These are phyloP conservation scores for Lasioglossum baleicum DNA, from an alignment of 1,140 invertebrate species.

Conservation along the genomic window DNA sequence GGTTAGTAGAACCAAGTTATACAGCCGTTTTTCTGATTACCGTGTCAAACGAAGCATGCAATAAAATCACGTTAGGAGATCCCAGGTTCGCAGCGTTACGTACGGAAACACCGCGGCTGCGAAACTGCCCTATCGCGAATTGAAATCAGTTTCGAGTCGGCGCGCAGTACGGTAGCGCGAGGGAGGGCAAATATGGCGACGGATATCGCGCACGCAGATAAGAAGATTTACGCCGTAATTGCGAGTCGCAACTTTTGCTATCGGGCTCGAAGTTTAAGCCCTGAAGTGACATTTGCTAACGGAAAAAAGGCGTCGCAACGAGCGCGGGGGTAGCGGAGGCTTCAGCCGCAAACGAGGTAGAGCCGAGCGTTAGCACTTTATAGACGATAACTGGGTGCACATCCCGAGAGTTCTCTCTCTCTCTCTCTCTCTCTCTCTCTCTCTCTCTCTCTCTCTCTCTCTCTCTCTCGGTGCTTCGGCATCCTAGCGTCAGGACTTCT, in stretches of 20 bases:
- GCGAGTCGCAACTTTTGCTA: neutral
- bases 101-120: no score
- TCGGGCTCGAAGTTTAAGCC: neutral
- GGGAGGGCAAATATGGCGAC: neutral
- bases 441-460: neutral
- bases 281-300: neutral
- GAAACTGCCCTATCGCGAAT: neutral
- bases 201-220: neutral
- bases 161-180: no score
- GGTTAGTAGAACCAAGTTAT: no score
- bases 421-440: no score
- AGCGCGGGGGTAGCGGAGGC: neutral
- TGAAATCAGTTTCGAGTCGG: neutral
- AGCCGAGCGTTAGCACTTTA: conserved; percentile 53
- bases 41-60: no score
- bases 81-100: no score
- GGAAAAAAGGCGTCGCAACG: conserved; percentile 21
- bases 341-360: conserved; percentile 26
- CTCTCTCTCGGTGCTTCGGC: no score
- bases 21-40: no score
- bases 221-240: conserved; percentile 13
- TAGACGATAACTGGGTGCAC: conserved; percentile 58
- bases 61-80: no score
- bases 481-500: conserved; percentile 36
- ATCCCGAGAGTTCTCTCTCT: conserved; percentile 5